Conservation (phyloP, 1,140 invertebrate genomes). For the Megathymus violae region DNA sequence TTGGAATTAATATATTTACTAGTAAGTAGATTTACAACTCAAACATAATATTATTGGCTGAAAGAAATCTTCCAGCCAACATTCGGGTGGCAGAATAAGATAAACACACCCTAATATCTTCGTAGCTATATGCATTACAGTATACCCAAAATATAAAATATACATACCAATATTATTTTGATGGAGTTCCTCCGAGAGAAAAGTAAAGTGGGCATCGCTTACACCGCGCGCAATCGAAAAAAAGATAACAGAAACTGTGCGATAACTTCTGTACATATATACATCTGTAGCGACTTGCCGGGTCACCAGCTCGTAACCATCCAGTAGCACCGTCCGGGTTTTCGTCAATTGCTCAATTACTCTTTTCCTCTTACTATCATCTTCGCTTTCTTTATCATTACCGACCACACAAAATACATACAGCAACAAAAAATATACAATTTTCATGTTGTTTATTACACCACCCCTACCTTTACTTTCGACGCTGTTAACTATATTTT, state of each 20-base stretch:
- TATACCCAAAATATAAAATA: no score
- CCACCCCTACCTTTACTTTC: constrained; percentile 42
- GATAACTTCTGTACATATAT: constrained; percentile 75
- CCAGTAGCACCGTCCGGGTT: constrained; percentile 66
- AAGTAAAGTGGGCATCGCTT: constrained; percentile 68
- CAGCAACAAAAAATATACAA: constrained; percentile 60
- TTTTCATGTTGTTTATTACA: constrained; percentile 55
- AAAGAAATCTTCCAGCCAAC: no score
- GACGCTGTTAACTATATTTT: not conserved
- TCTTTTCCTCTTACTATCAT: constrained; percentile 60
- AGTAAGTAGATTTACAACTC: no score
- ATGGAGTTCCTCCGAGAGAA: constrained; percentile 74
- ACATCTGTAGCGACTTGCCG: constrained; percentile 73
- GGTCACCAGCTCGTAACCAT: constrained; percentile 69
- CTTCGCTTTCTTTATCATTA: constrained; percentile 62
- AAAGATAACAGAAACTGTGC: constrained; percentile 73
- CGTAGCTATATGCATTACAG: no score
- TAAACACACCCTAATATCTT: no score
- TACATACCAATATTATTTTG: constrained; percentile 75
- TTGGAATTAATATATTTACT: no score
- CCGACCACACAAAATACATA: constrained; percentile 60
- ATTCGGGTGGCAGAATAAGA: no score
- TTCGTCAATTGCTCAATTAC: constrained; percentile 69
- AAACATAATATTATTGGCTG: no score
- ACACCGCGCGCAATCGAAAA: constrained; percentile 67